These are phyloP conservation scores for Goniozus legneri DNA, from an alignment of 1,140 invertebrate species.

Conservation along the genomic window DNA sequence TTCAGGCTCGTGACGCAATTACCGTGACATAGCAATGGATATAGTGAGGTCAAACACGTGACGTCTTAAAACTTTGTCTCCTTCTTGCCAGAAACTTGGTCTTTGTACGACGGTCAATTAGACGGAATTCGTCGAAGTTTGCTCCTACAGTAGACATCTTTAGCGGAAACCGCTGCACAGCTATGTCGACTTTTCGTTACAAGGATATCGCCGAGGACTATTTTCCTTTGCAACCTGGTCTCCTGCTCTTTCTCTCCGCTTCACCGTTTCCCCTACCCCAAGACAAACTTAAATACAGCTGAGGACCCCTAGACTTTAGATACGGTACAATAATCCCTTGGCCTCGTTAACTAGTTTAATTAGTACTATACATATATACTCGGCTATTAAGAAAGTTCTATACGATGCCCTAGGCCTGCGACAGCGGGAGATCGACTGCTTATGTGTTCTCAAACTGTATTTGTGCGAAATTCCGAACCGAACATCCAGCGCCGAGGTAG, in stretches of 20 bases:
- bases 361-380: slow-evolving; percentile 6
- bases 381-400: background rate
- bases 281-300: slow-evolving; percentile 9
- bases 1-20: background rate
- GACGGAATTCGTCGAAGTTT: slow-evolving; percentile 26
- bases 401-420: background rate
- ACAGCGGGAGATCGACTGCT: too few relatives aligned
- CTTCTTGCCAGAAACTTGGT: slow-evolving; percentile 23
- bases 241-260: background rate
- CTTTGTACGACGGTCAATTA: slow-evolving; percentile 32
- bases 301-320: background rate
- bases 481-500: too few relatives aligned
- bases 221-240: slow-evolving; percentile 8
- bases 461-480: too few relatives aligned
- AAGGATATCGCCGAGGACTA: slow-evolving; percentile 7
- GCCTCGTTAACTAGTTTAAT: slow-evolving; percentile 26
- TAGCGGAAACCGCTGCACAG: slow-evolving; percentile 10
- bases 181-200: slow-evolving; percentile 18
- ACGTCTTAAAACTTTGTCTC: slow-evolving; percentile 21
- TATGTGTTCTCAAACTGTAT: too few relatives aligned
- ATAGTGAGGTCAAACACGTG: slow-evolving; percentile 22
- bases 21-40: slow-evolving; percentile 7
- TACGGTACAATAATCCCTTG: slow-evolving; percentile 10
- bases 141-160: slow-evolving; percentile 15
- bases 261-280: background rate